Evolutionary conservation across 2,797 vertebrate genomes (phyloP), one percentile per base, ranked within the genome.

Genomic region (Propithecus deckenii): DNA sequence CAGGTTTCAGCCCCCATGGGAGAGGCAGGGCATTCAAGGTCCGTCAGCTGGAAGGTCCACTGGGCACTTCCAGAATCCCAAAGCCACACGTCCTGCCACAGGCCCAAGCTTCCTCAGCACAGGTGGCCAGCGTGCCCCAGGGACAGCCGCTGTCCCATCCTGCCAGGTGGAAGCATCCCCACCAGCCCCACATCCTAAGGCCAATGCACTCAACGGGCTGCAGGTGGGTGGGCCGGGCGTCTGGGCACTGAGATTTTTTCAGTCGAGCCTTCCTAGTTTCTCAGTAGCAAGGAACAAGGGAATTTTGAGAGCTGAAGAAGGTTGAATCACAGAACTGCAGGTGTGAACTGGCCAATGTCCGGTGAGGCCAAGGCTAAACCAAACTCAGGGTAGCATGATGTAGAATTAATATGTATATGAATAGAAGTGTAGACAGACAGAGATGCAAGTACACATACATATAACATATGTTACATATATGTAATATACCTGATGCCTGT

Each of bases 401-500:
- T 2, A 61, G 48, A 65, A 35, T 35, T 30, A 9, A 52, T 28
- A 4, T 13, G 55, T 52, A 20, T 5, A 20, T 14, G 25, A 79
- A 76, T 3, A 38, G 23, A 57, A 23, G 15, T 7, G 72, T 43
- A 67, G 57, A 61, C 2, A 81, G 75, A 61, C 7, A 23, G 15
- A 41, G 23, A 15, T 32, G 35, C 18, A n/a, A 30, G 10, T 13
- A 50, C 15, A 17, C 12, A 28, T 52, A 7, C 3, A 17, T 61
- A 23, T 5, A 2, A 7, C 2, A 15, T 57, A 55, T 8, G 32
- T 18, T 7, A 71, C 2, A 14, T 0, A 55, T 7, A 74, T 8
- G 15, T 4, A 52, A 50, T 6, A 50, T 13, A 55, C 50, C 61
- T 50, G 80, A 80, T 71, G 59, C 23, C 63, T 50, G 2, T 43